Evolutionary conservation across 1,140 invertebrate genomes (phyloP).

Genomic region (Dreissena rostriformis): DNA sequence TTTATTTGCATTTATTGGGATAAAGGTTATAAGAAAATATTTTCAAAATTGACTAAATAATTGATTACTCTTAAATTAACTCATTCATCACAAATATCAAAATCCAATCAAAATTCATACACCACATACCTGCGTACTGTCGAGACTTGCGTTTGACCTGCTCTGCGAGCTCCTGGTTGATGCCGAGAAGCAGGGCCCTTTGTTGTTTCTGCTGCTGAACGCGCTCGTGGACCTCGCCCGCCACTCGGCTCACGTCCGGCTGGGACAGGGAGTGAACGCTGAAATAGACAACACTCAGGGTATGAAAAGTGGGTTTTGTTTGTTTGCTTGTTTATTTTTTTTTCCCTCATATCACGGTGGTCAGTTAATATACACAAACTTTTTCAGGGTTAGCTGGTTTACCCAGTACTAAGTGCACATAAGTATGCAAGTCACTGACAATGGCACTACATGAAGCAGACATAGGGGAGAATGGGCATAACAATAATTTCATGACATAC

Average conservation of each 20-base stretch:
- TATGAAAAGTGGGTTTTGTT: too few species aligned
- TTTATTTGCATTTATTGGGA: not conserved
- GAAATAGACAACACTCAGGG: slow-evolving; percentile 15
- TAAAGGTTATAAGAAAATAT: not conserved
- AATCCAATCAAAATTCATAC: not conserved
- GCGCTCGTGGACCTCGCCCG: slow-evolving; percentile 54
- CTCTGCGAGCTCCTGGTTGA: slow-evolving; percentile 56
- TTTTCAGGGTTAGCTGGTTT: too few species aligned
- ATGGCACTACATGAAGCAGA: too few species aligned
- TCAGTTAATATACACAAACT: too few species aligned
- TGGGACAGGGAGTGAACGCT: slow-evolving; percentile 59
- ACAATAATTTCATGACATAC: too few species aligned
- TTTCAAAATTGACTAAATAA: not conserved
- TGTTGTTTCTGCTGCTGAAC: slow-evolving; percentile 52
- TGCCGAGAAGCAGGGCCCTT: slow-evolving; percentile 41
- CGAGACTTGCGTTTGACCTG: slow-evolving; percentile 54
- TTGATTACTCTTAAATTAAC: not conserved
- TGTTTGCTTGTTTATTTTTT: too few species aligned
- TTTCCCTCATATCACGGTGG: too few species aligned
- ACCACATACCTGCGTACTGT: slow-evolving; percentile 46
- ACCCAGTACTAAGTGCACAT: too few species aligned
- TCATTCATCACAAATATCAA: not conserved
- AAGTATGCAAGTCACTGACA: too few species aligned
- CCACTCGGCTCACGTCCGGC: slow-evolving; percentile 56
- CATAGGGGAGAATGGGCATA: too few species aligned